Conservation (phyloP, 2,113 vertebrate genomes). For the Nematolebias whitei region DNA sequence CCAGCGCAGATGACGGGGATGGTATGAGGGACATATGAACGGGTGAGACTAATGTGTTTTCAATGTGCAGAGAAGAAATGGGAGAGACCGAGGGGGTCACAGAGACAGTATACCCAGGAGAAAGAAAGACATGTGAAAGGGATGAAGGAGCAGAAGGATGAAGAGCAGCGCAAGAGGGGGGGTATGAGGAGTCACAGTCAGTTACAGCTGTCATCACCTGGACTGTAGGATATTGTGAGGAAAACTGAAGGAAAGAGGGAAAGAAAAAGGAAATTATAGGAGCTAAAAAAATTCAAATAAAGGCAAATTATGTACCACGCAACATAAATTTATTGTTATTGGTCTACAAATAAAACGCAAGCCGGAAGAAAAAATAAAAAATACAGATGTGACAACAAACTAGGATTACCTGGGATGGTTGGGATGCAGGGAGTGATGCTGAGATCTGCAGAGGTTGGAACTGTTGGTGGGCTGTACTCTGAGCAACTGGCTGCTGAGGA, state of each 20-base stretch:
- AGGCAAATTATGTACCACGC: constrained; percentile 13
- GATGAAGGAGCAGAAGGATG: constrained; percentile 61
- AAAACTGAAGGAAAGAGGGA: constrained; percentile 59
- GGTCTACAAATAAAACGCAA: neutral
- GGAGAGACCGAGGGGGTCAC: constrained; percentile 79
- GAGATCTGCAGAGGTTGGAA: constrained; percentile 84
- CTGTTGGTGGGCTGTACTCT: constrained; percentile 49
- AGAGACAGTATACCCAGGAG: constrained; percentile 63
- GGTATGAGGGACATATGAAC: constrained; percentile 80
- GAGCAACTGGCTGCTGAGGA: constrained; percentile 44
- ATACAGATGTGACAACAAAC: neutral
- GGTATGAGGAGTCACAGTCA: constrained; percentile 65
- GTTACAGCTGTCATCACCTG: constrained; percentile 67
- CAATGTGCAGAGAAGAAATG: constrained; percentile 74
- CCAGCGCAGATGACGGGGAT: constrained; percentile 77
- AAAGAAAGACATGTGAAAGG: constrained; percentile 65
- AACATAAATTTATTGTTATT: neutral
- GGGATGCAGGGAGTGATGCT: constrained; percentile 64
- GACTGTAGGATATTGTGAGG: constrained; percentile 72
- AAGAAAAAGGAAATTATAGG: constrained; percentile 44
- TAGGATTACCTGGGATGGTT: constrained; percentile 82
- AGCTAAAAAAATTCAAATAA: constrained; percentile 22
- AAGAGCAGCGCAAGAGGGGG: constrained; percentile 45
- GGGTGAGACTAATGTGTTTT: constrained; percentile 79
- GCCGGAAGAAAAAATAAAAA: neutral